Evolutionary conservation across 2,797 vertebrate genomes (phyloP).

Genomic region (Neostethus bicornis): DNA sequence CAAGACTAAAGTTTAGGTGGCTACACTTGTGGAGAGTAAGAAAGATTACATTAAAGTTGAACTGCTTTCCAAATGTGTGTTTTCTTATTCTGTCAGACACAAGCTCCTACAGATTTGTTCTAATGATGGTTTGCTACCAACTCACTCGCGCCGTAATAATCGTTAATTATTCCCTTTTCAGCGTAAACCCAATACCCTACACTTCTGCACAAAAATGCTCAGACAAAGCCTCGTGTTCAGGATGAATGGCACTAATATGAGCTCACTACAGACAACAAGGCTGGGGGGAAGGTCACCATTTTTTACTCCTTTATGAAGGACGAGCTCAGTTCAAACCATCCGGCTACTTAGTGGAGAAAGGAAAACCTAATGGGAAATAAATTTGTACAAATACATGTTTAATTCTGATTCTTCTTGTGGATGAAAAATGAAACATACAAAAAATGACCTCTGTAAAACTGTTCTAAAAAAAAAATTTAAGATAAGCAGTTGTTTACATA

Average conservation of each 20-base stretch:
- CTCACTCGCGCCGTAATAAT: slow-evolving; percentile 62
- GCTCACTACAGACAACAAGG: slow-evolving; percentile 23
- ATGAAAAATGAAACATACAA: background rate
- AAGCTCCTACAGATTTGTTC: slow-evolving; percentile 46
- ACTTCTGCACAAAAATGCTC: slow-evolving; percentile 7
- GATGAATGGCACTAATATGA: slow-evolving; percentile 44
- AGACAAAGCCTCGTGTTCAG: slow-evolving; percentile 11
- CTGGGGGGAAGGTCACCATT: slow-evolving; percentile 17
- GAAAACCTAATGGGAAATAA: slow-evolving; percentile 5
- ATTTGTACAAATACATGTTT: background rate
- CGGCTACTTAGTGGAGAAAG: background rate
- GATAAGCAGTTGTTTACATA: slow-evolving; percentile 39
- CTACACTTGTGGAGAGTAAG: too few species aligned
- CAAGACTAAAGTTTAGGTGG: too few species aligned
- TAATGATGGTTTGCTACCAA: slow-evolving; percentile 56
- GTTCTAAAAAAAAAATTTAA: background rate
- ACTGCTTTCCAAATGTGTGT: slow-evolving; percentile 34
- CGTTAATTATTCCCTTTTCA: slow-evolving; percentile 62
- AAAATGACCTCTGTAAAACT: background rate
- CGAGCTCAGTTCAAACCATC: background rate
- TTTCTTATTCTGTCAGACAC: slow-evolving; percentile 56
- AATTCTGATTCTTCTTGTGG: slow-evolving; percentile 1
- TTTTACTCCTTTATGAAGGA: slow-evolving; percentile 10
- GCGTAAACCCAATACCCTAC: slow-evolving; percentile 21
- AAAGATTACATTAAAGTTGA: slow-evolving; percentile 35